These are phyloP conservation scores for Trichonephila clavipes DNA, from an alignment of 1,140 invertebrate genomes.

Conservation along the genomic window DNA sequence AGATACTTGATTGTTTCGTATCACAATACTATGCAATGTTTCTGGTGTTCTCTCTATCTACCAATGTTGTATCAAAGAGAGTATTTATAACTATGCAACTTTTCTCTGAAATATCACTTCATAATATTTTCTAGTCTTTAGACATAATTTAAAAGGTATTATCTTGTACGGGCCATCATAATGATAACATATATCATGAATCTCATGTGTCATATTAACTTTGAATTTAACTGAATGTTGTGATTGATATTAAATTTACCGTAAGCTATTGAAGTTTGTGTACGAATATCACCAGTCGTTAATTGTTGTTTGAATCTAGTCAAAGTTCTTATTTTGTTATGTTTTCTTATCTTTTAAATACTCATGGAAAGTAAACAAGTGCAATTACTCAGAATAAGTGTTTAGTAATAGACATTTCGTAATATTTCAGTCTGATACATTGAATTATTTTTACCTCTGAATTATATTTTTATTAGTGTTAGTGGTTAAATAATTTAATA, in stretches of 20 bases:
- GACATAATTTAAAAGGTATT: not conserved
- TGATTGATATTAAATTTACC: not conserved
- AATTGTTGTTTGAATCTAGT: not conserved
- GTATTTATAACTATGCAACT: not conserved
- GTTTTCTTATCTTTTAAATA: not conserved
- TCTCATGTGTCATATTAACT: not conserved
- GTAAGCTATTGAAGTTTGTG: not conserved
- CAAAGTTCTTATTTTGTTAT: not conserved
- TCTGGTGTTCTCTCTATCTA: constrained; percentile 20
- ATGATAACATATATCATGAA: not conserved
- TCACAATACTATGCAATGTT: constrained; percentile 20
- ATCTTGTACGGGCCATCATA: not conserved
- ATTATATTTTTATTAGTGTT: no score
- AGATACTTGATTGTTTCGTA: constrained; percentile 45
- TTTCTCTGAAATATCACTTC: not conserved
- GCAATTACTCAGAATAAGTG: not conserved
- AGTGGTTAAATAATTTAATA: no score
- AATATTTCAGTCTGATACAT: no score
- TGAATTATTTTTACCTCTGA: no score
- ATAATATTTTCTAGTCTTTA: constrained; percentile 32
- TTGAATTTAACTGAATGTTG: not conserved
- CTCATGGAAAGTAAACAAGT: not conserved
- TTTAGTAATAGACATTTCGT: not conserved
- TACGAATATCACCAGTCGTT: not conserved
- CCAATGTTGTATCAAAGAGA: constrained; percentile 5